Percentiles rank a stretch among this genome's conserved stretches.
phyloP scores from a whole-genome alignment of 2,888 invertebrate genomes.

The Teleogryllus oceanicus region DNA sequence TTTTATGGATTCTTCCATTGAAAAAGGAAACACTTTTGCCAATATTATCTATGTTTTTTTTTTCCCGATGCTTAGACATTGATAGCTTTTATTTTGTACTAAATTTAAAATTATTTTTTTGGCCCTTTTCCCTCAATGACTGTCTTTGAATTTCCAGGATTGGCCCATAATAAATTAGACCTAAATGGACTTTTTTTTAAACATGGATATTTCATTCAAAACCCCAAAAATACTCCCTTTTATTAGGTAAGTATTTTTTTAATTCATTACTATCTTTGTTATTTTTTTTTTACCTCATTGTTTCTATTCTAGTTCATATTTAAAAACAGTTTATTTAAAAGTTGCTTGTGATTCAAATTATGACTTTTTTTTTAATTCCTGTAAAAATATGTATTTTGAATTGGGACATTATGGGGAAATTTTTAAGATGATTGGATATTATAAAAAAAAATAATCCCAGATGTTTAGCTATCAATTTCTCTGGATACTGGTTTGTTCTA shows the following conservation, averaged over 20 bases:
- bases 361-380: neutral
- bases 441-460: neutral
- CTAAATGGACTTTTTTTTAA: slow-evolving; percentile 76
- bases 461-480: neutral
- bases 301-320: neutral
- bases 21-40: no score
- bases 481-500: neutral
- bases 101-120: slow-evolving; percentile 26
- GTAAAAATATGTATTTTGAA: slow-evolving; percentile 33
- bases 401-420: slow-evolving; percentile 44
- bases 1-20: no score
- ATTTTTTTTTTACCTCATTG: neutral
- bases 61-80: neutral
- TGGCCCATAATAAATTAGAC: slow-evolving; percentile 51
- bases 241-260: slow-evolving; percentile 59
- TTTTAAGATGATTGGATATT: slow-evolving; percentile 39
- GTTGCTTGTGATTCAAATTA: neutral
- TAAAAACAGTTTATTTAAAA: neutral
- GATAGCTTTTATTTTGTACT: neutral
- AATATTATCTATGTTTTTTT: no score
- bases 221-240: slow-evolving; percentile 64
- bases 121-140: slow-evolving; percentile 74
- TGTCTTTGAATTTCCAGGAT: slow-evolving; percentile 77
- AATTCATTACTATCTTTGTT: neutral
- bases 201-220: slow-evolving; percentile 75